Conservation (phyloP, 1,140 invertebrate species). For the Xylocopa sonorina region DNA sequence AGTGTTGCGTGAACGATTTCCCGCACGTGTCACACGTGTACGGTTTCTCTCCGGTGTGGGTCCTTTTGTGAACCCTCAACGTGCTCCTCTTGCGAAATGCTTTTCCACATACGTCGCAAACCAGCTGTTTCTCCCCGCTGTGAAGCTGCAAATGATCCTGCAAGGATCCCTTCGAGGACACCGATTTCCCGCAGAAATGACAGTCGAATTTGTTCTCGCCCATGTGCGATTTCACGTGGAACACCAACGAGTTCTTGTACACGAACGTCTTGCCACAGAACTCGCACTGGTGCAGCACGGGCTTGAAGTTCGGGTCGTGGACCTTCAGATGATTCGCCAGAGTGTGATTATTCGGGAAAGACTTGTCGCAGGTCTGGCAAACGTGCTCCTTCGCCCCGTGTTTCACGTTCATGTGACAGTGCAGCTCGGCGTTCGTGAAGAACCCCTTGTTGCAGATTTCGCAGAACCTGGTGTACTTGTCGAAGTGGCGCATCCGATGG, state of each 20-base stretch:
- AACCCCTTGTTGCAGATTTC: slow-evolving; percentile 80
- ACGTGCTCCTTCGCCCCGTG: slow-evolving; percentile 76
- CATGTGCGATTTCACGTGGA: slow-evolving; percentile 83
- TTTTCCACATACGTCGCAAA: slow-evolving; percentile 90
- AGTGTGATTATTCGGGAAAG: slow-evolving; percentile 74
- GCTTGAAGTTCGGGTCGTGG: slow-evolving; percentile 80
- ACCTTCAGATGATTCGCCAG: slow-evolving; percentile 80
- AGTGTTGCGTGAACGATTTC: slow-evolving; percentile 90
- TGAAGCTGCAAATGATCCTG: slow-evolving; percentile 84
- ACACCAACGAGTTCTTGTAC: slow-evolving; percentile 79
- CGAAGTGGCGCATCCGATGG: slow-evolving; percentile 78
- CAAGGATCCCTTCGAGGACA: slow-evolving; percentile 76
- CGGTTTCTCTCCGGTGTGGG: slow-evolving; percentile 88
- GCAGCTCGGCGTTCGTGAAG: slow-evolving; percentile 75
- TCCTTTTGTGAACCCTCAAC: slow-evolving; percentile 86
- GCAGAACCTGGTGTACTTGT: slow-evolving; percentile 76
- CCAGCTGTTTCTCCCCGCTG: slow-evolving; percentile 83
- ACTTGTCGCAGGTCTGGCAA: slow-evolving; percentile 70
- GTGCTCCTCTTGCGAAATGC: slow-evolving; percentile 86
- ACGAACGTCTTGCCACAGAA: slow-evolving; percentile 80
- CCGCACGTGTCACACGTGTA: slow-evolving; percentile 90
- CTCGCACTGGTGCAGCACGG: slow-evolving; percentile 78
- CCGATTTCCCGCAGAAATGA: slow-evolving; percentile 84
- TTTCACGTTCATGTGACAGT: slow-evolving; percentile 75
- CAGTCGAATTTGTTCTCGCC: slow-evolving; percentile 90